phyloP scores from a whole-genome alignment of 2,888 invertebrate genomes.

The Taenaris catops region DNA sequence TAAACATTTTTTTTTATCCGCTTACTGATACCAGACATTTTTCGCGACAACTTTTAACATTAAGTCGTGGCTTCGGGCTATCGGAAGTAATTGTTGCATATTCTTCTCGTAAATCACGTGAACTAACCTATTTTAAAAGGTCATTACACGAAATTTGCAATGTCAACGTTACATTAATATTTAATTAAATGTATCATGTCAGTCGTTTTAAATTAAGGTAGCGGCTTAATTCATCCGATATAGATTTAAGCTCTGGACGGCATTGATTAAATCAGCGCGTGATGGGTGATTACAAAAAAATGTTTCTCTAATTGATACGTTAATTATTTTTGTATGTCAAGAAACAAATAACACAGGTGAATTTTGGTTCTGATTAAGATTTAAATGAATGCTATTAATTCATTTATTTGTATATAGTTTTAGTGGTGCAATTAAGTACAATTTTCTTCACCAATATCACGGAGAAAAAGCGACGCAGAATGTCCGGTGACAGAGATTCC shows the following conservation, averaged over 20 bases:
- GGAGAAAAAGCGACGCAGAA: too few species aligned
- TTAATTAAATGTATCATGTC: conserved; percentile 1
- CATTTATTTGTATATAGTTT: too few species aligned
- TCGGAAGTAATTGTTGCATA: not conserved
- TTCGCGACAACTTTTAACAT: too few species aligned
- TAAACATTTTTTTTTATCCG: too few species aligned
- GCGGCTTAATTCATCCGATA: not conserved
- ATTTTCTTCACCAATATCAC: too few species aligned
- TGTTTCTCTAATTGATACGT: not conserved
- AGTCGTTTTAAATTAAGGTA: not conserved
- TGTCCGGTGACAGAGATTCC: too few species aligned
- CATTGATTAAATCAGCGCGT: conserved; percentile 1
- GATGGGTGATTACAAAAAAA: not conserved
- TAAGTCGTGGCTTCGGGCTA: not conserved
- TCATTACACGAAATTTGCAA: not conserved
- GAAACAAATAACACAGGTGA: too few species aligned
- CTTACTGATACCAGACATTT: too few species aligned
- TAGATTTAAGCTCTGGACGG: not conserved
- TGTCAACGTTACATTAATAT: conserved; percentile 2
- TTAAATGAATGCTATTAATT: too few species aligned
- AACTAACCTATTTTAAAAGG: conserved; percentile 1
- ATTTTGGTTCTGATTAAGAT: too few species aligned
- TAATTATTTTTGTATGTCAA: too few species aligned
- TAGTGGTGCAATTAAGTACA: too few species aligned
- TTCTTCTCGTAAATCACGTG: not conserved